Evolutionary conservation across 2,797 vertebrate species (phyloP), one percentile per base, ranked within the genome.

Genomic region (Sitta carolinensis): DNA sequence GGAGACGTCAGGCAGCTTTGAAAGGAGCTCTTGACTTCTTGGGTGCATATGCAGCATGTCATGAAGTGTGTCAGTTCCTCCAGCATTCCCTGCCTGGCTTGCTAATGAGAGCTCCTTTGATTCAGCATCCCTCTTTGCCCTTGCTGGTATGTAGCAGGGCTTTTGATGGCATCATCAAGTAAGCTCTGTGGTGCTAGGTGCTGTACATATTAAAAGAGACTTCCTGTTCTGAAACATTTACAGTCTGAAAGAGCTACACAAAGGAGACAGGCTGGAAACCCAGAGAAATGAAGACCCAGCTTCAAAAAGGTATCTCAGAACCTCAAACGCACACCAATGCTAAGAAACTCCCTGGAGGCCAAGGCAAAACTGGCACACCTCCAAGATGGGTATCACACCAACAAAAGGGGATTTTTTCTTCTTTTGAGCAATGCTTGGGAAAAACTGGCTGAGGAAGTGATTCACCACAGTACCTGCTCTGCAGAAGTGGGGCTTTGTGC

Each of bases 81-180:
- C 1, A 3, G 40, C 74, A 73, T 57, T 63, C 74, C 74, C 83
- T 92, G 96, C 82, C 87, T 64, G 57, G 87, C 75, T 69, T 96
- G 90, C 77, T 95, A 95, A 96, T 90, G 88, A 94, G 88, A 86
- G 29, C 11, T 69, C 43, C 70, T 86, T 94, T 90, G 93, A 79
- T 90, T 95, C 59, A 3, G 59, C 4, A 9, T 50, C 67, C 40
- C 78, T 59, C 74, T 94, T 94, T 87, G 77, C 67, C 83, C 86
- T 88, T 48, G 38, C 74, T 82, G 55, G 63, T 88, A 55, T 13
- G 57, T 73, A 82, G 29, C 42, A 68, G 68, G 68, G 82, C 66
- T 90, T 87, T 80, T 75, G 55, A 74, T 58, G 75, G 79, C 77
- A 42, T 58, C 92, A 73, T 79, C 69, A 25, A 45, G 66, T 26